phyloP scores from a whole-genome alignment of 2,888 invertebrate species.

The Phoenoteleia sp. region DNA sequence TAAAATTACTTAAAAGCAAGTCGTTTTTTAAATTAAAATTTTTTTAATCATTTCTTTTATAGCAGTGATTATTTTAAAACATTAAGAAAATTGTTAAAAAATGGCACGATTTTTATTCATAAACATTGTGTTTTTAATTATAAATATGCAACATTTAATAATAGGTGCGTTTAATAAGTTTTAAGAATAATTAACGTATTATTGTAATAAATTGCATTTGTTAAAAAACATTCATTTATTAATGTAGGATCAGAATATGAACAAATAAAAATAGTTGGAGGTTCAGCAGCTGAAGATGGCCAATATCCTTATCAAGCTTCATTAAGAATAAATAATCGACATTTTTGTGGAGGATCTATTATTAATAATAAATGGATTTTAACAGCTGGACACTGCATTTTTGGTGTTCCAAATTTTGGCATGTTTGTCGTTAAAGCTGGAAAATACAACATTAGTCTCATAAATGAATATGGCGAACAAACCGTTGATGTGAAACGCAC shows the following conservation, averaged over 20 bases:
- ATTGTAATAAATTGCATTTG: neutral
- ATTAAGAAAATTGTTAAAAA: neutral
- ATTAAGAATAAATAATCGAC: conserved; percentile 87
- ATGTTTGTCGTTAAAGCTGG: too few relatives aligned
- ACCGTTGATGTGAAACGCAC: too few relatives aligned
- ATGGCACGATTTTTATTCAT: neutral
- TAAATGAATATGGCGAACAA: too few relatives aligned
- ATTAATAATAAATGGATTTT: conserved; percentile 88
- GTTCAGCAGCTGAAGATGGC: conserved; percentile 87
- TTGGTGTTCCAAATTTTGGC: too few relatives aligned
- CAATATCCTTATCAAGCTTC: conserved; percentile 89
- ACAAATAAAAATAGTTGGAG: conserved; percentile 86
- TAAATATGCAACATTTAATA: conserved; percentile 1
- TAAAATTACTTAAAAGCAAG: neutral
- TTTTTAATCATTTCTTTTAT: too few relatives aligned
- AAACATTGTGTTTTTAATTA: neutral
- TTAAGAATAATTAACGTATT: neutral
- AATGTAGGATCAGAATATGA: conserved; percentile 52
- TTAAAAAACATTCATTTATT: too few relatives aligned
- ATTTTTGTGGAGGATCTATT: conserved; percentile 89
- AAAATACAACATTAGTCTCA: too few relatives aligned
- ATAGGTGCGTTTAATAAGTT: conserved; percentile 2
- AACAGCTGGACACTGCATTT: conserved; percentile 89
- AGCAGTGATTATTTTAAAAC: too few relatives aligned
- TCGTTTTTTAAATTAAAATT: too few relatives aligned